phyloP scores from a whole-genome alignment of 2,888 invertebrate genomes.

The Polia nebulosa region DNA sequence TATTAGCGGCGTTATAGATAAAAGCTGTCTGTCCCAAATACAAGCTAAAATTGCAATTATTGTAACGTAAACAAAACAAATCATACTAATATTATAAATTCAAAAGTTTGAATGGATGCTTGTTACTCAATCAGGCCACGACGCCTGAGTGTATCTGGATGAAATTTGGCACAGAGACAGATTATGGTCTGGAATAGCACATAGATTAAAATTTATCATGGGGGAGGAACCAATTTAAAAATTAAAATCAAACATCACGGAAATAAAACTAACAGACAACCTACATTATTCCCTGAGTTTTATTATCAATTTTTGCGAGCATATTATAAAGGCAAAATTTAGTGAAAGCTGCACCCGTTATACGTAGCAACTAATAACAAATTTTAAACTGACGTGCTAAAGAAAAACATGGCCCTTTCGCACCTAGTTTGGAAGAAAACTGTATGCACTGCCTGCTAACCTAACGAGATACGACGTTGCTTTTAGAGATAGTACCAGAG shows the following conservation, averaged over 20 bases:
- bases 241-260: not conserved
- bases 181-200: no score
- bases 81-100: no score
- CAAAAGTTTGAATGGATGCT: no score
- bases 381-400: conserved; percentile 37
- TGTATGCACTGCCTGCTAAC: conserved; percentile 38
- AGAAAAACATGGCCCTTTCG: conserved; percentile 39
- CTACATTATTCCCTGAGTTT: not conserved
- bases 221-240: no score
- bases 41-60: no score
- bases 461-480: conserved; percentile 56
- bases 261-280: not conserved
- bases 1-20: not conserved
- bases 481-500: conserved; percentile 52
- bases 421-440: conserved; percentile 48
- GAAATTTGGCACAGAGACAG: no score
- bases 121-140: no score
- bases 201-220: no score
- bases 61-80: no score
- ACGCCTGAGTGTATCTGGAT: no score
- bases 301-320: not conserved
- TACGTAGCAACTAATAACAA: conserved; percentile 20
- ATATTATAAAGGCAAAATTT: not conserved
- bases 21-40: not conserved
- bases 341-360: not conserved